Percentiles rank a stretch among this genome's conserved stretches.
phyloP scores from a whole-genome alignment of 2,113 vertebrate species.

The Hypocryptadius cinnamomeus region DNA sequence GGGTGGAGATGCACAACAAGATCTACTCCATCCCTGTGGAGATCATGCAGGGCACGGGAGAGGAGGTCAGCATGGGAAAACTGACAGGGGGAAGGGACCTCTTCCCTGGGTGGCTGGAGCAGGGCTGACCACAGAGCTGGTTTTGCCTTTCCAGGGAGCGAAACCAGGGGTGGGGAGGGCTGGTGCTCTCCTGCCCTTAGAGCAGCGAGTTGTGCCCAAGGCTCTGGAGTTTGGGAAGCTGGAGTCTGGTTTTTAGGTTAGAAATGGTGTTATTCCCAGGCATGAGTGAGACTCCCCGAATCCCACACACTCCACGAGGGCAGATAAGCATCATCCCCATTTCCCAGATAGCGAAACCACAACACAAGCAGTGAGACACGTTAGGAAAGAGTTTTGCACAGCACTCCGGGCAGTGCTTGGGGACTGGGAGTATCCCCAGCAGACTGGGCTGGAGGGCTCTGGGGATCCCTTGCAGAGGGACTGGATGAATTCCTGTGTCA shows the following conservation, averaged over 20 bases:
- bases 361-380: not conserved
- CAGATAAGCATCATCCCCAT: not conserved
- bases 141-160: not conserved
- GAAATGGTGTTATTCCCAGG: not conserved
- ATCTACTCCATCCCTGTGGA: constrained; percentile 92
- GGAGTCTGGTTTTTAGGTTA: not conserved
- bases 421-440: not conserved
- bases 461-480: not conserved
- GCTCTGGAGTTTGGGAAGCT: not conserved
- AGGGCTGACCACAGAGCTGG: not conserved
- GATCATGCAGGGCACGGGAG: constrained; percentile 90
- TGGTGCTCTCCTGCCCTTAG: not conserved
- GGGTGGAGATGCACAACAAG: constrained; percentile 95
- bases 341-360: not conserved
- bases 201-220: not conserved
- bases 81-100: not conserved
- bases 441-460: not conserved
- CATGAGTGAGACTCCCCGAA: not conserved
- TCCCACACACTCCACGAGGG: not conserved
- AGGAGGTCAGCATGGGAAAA: constrained; percentile 75
- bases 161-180: not conserved
- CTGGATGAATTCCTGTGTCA: accelerated
- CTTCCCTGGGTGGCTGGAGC: not conserved
- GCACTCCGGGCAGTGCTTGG: not conserved
- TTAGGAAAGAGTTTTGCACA: not conserved